Base-by-base conservation (phyloP, 2,888 invertebrate genomes). In the Lasioglossum pauxillum region DNA sequence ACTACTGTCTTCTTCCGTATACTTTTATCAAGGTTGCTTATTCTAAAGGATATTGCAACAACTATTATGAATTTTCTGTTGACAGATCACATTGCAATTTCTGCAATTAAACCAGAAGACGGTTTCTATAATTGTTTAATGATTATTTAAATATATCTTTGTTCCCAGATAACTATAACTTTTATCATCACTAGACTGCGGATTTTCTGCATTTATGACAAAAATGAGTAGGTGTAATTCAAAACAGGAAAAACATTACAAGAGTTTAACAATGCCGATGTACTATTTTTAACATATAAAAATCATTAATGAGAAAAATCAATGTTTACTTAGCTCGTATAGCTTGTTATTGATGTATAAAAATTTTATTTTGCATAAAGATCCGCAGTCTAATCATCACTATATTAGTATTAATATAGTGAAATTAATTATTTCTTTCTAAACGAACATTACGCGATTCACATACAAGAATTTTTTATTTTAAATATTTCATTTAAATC, bases 21-120 rank as follows among this genome's bases (percentile, higher is more conserved):
- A 53, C 19, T 19, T 46, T 19, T 73, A 46, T 85, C 84, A 73
- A 49, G 35, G 49, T 72, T 14, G 31, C 1, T 3, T 44, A 46
- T 35, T 16, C 2, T 14, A 35, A 8, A 35, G 57, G 16, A 23
- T 64, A 31, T 64, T 80, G 49, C 14, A 38, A 71, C 38, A 71
- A 38, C 49, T 60, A 12, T 49, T 46, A 38, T 7, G 16, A 81
- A n/a, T 23, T 10, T n/a, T 14, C 23, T 44, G 5, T n/a, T 16
- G 38, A 57, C 35, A 19, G 67, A 23, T 5, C 1, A 12, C 14
- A 5, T 0, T 27, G 60, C 5, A 60, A 60, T 14, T 5, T 27
- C 1, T 27, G 14, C 5, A n/a, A 27, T 12, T 12, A 12, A 27
- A 27, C n/a, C 60, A 60, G 27, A n/a, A 60, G 60, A 4, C n/a